phyloP scores from a whole-genome alignment of 2,797 vertebrate species.

The Potorous gilbertii region DNA sequence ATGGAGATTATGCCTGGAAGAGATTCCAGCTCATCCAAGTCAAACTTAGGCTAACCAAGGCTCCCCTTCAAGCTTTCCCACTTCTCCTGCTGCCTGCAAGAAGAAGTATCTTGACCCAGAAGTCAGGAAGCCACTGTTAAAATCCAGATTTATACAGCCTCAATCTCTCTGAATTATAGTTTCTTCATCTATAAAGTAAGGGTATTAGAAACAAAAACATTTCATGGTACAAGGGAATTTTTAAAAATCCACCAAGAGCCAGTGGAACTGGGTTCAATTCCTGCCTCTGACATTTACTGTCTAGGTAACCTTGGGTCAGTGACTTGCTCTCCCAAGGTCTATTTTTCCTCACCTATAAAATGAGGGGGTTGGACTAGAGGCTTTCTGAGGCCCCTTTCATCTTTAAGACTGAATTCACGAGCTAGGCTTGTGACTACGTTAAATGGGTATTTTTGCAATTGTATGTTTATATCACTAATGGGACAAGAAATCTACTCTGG shows the following conservation, averaged over 20 bases:
- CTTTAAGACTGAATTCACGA: neutral
- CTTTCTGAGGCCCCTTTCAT: neutral
- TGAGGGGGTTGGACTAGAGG: neutral
- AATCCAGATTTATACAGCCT: neutral
- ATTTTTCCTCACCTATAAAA: neutral
- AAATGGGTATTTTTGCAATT: neutral
- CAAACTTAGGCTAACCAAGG: neutral
- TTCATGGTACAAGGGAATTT: neutral
- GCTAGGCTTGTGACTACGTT: neutral
- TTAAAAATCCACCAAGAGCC: neutral
- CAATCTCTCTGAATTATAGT: neutral
- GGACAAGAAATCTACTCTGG: neutral
- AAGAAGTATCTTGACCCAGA: neutral
- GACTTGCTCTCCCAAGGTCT: neutral
- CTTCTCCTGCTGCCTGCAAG: neutral
- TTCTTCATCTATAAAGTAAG: neutral
- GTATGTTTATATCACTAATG: neutral
- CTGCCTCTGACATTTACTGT: neutral
- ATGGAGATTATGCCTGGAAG: neutral
- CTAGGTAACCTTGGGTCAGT: neutral
- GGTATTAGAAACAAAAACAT: neutral
- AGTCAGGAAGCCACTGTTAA: neutral
- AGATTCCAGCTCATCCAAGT: neutral
- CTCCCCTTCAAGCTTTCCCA: neutral
- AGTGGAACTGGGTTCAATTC: neutral